phyloP scores from a whole-genome alignment of 2,113 vertebrate genomes.

The Apteryx mantelli region DNA sequence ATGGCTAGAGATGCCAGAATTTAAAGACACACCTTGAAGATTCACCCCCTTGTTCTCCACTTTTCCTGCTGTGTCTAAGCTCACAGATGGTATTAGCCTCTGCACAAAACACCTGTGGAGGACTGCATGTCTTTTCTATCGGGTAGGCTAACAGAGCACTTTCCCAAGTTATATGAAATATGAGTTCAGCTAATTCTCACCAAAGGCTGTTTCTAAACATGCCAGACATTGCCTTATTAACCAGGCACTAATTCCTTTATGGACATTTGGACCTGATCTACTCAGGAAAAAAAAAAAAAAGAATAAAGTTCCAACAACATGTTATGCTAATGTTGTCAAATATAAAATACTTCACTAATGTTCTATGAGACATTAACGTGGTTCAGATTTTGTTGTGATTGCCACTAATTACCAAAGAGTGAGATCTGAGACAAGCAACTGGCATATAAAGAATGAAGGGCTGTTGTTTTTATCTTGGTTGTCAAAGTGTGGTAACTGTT shows the following conservation, averaged over 20 bases:
- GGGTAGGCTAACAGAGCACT: not conserved
- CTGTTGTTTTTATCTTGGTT: not conserved
- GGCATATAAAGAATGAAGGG: not conserved
- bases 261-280: not conserved
- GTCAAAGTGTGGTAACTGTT: not conserved
- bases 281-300: not conserved
- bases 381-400: not conserved
- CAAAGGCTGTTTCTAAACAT: not conserved
- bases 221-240: not conserved
- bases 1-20: not conserved
- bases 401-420: not conserved
- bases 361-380: not conserved
- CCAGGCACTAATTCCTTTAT: not conserved
- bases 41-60: not conserved
- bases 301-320: not conserved
- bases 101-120: not conserved
- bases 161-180: not conserved
- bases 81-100: fast-evolving
- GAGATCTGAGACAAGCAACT: not conserved
- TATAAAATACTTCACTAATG: not conserved
- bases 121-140: not conserved
- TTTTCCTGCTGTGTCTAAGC: not conserved
- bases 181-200: not conserved
- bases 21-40: not conserved
- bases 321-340: not conserved